Evolutionary conservation across 2,113 vertebrate species (phyloP), one percentile per base, ranked within the genome.

Genomic region (Aptenodytes forsteri): DNA sequence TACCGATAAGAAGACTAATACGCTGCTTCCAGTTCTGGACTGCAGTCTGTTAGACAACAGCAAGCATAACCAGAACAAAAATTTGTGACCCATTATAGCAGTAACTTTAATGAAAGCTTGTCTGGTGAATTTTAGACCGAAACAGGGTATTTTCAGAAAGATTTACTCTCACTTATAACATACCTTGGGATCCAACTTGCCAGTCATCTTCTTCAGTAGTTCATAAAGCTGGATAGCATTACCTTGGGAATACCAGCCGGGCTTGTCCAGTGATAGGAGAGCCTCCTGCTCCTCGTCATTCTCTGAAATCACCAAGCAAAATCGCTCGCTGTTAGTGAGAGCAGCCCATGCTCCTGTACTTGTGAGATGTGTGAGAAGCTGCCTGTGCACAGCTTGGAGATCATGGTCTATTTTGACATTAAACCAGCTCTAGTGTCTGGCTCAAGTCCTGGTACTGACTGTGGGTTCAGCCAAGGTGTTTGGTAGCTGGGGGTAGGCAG

Each of bases 181-280:
- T 98, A 99, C 99, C 99, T 99, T 99, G 47, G 99, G 99, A 83
- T 99, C 98, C 18, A 98, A 29, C 95, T 99, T 99, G 94, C 98
- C 98, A 5, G 99, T 99, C 98, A 99, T 99, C 95, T 98, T 99
- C 98, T 98, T 99, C 83, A 99, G 98, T 50, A 99, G 98, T 49
- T 99, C 98, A 44, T 98, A 98, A 38, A 99, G 99, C 94, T 99
- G 99, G 42, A 94, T 98, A 97, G 99, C 98, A 59, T 99, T 99
- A 27, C 99, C 99, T 97, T 99, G 99, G 47, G 99, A 99, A 97
- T 99, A 99, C 99, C 99, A 99, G 93, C 99, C 99, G 0, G 99
- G 99, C 75, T 99, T 99, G 62, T 99, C 99, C 94, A 99, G 96
- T 13, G 98, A 98, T 0, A 98, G 98, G 75, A 99, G 97, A 14